Evolutionary conservation across 2,888 invertebrate genomes (phyloP), one percentile per base, ranked within the genome.

Genomic region (Prosapia bicincta): DNA sequence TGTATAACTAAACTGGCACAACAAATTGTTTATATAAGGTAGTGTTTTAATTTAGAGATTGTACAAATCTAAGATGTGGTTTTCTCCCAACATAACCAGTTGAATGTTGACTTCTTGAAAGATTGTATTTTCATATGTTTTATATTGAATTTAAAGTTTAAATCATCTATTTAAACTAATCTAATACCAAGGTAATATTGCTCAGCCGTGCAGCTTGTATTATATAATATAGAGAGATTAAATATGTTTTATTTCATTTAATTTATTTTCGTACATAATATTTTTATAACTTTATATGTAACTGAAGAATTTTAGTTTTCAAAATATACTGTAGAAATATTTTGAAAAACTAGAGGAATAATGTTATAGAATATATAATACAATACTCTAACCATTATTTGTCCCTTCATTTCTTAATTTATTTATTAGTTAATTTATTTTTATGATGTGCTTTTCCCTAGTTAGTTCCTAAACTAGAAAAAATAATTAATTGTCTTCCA

Each of bases 51-150:
- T 30, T 30, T 13, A 54, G 54, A 20, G 54, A 54, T 54, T 54
- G 54, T 54, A 54, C 54, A 54, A 54, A 54, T 54, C 20, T 3
- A 54, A 20, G 3, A 13, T 54, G 9, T 54, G 54, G 20, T 54
- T 54, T 38, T 20, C 20, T 54, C 54, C 20, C 54, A 54, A 54
- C 54, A 38, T 38, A 9, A 5, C 38, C 20, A 20, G 54, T 54
- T 20, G 13, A 54, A 54, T 54, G 54, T 54, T 54, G 54, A 54
- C 54, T n/a, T 54, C 54, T 54, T 20, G 54, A 20, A 74, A 74
- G 74, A 74, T 74, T 74, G 74, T 74, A 74, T 74, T 74, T 74
- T 74, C 74, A 69, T 74, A 74, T 66, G 69, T 74, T n/a, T 74
- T 74, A 69, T 74, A 74, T 54, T 54, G 54, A 54, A 54, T 54